phyloP scores from a whole-genome alignment of 2,113 vertebrate species.

The Ahaetulla prasina region DNA sequence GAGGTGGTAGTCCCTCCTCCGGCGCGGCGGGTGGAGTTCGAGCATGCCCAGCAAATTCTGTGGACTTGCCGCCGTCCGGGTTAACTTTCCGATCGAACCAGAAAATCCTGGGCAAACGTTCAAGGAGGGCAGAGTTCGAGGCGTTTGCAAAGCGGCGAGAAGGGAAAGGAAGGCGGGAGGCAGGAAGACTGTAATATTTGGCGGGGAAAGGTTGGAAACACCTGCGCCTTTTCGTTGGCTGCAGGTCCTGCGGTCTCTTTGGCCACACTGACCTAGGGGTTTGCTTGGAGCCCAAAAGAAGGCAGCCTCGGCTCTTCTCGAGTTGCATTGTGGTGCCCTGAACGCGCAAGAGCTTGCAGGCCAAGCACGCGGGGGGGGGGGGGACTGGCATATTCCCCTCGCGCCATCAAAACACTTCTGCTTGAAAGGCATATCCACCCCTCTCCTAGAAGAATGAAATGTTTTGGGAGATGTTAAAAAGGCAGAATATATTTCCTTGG shows the following conservation, averaged over 20 bases:
- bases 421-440: not conserved
- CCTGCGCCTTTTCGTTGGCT: not conserved
- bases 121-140: not conserved
- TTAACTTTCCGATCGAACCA: no score
- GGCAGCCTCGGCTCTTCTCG: not conserved
- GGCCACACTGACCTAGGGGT: not conserved
- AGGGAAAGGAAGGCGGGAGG: not conserved
- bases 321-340: not conserved
- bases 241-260: not conserved
- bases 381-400: not conserved
- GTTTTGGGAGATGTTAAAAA: no score
- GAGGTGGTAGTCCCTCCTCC: constrained; percentile 29
- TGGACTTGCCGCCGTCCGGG: not conserved
- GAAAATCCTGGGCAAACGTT: not conserved
- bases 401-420: not conserved
- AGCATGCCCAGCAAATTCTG: not conserved
- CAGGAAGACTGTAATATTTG: not conserved
- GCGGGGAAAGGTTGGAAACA: not conserved
- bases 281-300: not conserved
- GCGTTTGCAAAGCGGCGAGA: not conserved
- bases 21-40: constrained; percentile 19
- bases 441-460: no score
- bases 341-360: not conserved
- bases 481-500: no score
- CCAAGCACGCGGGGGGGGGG: not conserved